Evolutionary conservation across 2,797 vertebrate genomes (phyloP), one percentile per base, ranked within the genome.

Genomic region (Syngnathus rostellatus): DNA sequence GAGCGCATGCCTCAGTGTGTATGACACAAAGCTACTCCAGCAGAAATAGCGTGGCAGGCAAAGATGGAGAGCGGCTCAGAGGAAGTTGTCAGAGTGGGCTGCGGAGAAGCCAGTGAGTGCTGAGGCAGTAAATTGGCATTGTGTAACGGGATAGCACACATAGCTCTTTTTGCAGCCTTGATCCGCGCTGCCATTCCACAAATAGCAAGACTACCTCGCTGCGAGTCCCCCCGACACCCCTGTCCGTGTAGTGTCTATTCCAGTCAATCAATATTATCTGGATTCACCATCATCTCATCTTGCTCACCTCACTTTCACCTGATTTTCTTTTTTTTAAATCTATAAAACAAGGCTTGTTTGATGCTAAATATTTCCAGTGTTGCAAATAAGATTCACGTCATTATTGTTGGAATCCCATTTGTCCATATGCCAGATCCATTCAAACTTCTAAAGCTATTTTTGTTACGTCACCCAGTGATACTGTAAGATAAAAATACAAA

Each of bases 61-160:
- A 67, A 46, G 67, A 63, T 66, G 68, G 70, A 53, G 62, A 62
- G 55, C 31, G 55, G 55, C 55, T 57, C 55, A 57, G 71, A 70
- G 77, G 69, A 78, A 80, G 77, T 79, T 78, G 81, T 74, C 75
- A 38, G 80, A 89, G 91, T 90, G 82, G 91, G 92, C 85, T 80
- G 87, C 84, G 69, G 83, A 91, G 92, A 93, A 94, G 88, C 87
- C 88, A 89, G 72, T 88, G 91, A 92, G 91, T 91, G 92, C 82
- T 81, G 90, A 92, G 88, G 91, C 93, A 93, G 90, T 89, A 94
- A 93, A 94, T 85, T 88, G 81, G 88, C 86, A 92, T 92, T 95
- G 93, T 94, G 93, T 92, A 91, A 90, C 87, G 89, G 86, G 92
- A 95, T 93, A 93, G 91, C 92, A 88, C 89, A 92, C 92, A 93